Conservation (phyloP, 2,113 vertebrate genomes). For the Nycticorax nycticorax region DNA sequence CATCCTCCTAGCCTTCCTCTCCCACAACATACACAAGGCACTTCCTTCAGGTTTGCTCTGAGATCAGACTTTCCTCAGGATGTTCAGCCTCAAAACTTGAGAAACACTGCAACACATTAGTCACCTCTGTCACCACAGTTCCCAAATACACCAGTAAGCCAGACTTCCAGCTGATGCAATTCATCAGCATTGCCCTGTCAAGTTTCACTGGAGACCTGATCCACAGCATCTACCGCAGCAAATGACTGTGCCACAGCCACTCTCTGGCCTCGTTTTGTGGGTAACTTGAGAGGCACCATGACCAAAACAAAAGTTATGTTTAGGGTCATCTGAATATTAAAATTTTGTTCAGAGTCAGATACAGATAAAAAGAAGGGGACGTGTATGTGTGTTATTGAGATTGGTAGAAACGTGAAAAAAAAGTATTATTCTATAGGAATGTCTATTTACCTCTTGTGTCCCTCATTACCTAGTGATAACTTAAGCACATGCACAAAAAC, state of each 20-base stretch:
- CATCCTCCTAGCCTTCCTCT: slow-evolving; percentile 27
- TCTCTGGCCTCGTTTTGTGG: not conserved
- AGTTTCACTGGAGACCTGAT: not conserved
- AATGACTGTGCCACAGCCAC: not conserved
- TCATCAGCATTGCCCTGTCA: not conserved
- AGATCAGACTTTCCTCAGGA: slow-evolving; percentile 66
- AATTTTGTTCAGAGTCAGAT: not conserved
- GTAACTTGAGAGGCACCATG: not conserved
- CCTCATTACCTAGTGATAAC: not conserved
- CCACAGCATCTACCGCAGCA: rapidly evolving
- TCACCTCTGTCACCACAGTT: slow-evolving; percentile 48
- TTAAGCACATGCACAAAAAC: not conserved
- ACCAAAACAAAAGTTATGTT: not conserved
- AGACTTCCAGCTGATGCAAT: slow-evolving; percentile 49
- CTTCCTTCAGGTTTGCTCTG: slow-evolving; percentile 55
- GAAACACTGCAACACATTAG: slow-evolving; percentile 47
- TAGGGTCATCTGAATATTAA: not conserved
- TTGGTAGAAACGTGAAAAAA: not conserved
- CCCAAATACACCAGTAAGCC: slow-evolving; percentile 28
- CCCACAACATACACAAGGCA: slow-evolving; percentile 45
- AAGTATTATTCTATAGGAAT: not conserved
- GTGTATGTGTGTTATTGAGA: not conserved
- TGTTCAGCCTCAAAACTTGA: slow-evolving; percentile 48
- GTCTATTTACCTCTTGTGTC: not conserved
- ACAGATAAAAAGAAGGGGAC: not conserved